A percentile compares a stretch with the other conserved stretches of the same genome.
phyloP scores from a whole-genome alignment of 2,888 invertebrate species.

The Agonopterix arenella region DNA sequence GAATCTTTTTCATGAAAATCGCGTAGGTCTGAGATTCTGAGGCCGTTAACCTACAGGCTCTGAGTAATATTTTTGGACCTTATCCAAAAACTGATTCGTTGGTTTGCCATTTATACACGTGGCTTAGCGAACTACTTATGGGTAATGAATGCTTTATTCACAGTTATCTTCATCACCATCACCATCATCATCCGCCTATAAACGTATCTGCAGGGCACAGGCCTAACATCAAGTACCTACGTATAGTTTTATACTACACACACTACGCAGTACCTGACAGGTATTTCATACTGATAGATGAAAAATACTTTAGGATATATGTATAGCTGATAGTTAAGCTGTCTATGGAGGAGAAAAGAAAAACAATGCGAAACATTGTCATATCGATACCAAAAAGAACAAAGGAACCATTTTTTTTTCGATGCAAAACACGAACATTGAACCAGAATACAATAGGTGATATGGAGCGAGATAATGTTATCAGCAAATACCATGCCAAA shows the following conservation, averaged over 20 bases:
- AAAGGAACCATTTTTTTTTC: conserved; percentile 18
- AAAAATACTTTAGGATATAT: too few relatives aligned
- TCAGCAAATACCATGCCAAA: conserved; percentile 16
- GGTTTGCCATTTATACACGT: conserved; percentile 6
- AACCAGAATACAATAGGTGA: conserved; percentile 35
- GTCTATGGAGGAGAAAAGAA: conserved; percentile 5
- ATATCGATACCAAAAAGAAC: conserved; percentile 18
- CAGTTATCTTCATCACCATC: too few relatives aligned
- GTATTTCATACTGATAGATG: too few relatives aligned
- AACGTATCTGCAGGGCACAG: too few relatives aligned
- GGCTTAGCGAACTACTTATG: conserved; percentile 1
- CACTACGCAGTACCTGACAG: too few relatives aligned
- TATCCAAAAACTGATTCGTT: conserved; percentile 52
- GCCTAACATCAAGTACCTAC: too few relatives aligned
- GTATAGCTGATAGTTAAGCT: background rate
- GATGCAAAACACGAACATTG: conserved; percentile 23
- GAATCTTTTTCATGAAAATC: conserved; percentile 7
- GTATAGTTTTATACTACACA: too few relatives aligned
- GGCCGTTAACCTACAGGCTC: conserved; percentile 56
- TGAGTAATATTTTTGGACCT: conserved; percentile 54
- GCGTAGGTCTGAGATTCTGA: conserved; percentile 44
- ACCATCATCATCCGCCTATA: too few relatives aligned
- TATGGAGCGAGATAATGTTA: conserved; percentile 34
- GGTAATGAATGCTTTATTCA: too few relatives aligned
- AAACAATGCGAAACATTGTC: conserved; percentile 17